phyloP scores from a whole-genome alignment of 2,888 invertebrate genomes.

The Plebejus melissa region DNA sequence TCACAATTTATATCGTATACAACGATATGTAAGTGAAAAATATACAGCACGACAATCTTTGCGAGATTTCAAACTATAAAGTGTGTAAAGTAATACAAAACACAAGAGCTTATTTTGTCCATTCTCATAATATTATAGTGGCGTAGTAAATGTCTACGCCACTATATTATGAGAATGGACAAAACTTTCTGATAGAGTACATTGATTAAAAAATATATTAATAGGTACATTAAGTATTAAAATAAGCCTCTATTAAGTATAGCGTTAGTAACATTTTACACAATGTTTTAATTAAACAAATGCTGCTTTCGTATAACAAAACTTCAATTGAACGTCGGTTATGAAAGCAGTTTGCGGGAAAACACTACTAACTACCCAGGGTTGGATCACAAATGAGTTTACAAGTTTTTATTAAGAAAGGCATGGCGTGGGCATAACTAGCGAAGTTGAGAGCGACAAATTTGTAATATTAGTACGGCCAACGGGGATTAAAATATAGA shows the following conservation, averaged over 20 bases:
- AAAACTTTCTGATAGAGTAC: too few species aligned
- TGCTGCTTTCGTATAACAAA: neutral
- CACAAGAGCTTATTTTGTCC: too few species aligned
- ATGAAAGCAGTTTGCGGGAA: neutral
- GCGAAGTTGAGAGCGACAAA: constrained; percentile 13
- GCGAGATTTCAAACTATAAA: too few species aligned
- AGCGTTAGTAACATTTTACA: neutral
- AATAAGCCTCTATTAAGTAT: too few species aligned
- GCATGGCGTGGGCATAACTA: constrained; percentile 14
- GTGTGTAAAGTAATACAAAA: too few species aligned
- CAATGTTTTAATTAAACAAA: constrained; percentile 6
- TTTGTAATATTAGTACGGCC: constrained; percentile 21
- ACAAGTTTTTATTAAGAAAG: constrained; percentile 14
- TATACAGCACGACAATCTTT: neutral
- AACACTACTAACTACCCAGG: neutral
- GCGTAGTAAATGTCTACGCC: too few species aligned
- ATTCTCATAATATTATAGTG: too few species aligned
- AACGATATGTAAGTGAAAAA: neutral
- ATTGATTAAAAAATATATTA: too few species aligned
- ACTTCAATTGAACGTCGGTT: neutral
- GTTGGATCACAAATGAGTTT: constrained; percentile 6
- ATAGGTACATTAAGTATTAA: too few species aligned
- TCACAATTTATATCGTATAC: constrained; percentile 18
- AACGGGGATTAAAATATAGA: constrained; percentile 26
- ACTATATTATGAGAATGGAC: too few species aligned